Conservation (phyloP, 2,888 invertebrate species). For the Eurois occulta region DNA sequence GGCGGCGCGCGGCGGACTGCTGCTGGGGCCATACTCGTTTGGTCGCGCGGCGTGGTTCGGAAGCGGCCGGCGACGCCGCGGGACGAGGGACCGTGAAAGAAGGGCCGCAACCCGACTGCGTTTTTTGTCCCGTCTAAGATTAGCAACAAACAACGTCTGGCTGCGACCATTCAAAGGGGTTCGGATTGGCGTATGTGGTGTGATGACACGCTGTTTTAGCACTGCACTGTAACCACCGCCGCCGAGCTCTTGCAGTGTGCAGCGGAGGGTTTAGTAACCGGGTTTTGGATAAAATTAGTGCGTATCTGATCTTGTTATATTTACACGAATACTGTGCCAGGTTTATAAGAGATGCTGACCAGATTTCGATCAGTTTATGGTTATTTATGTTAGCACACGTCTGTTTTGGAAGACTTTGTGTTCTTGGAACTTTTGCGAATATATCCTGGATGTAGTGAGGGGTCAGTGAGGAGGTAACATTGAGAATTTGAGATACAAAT, state of each 20-base stretch:
- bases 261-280: slow-evolving; percentile 25
- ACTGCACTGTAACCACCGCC: slow-evolving; percentile 2
- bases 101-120: slow-evolving; percentile 83
- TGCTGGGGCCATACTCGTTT: slow-evolving; percentile 63
- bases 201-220: slow-evolving; percentile 44
- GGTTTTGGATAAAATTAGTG: slow-evolving; percentile 34
- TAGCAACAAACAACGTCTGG: slow-evolving; percentile 84
- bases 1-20: slow-evolving; percentile 84
- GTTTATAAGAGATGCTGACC: slow-evolving; percentile 49
- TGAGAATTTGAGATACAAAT: slow-evolving; percentile 57
- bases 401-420: not conserved
- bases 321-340: slow-evolving; percentile 43
- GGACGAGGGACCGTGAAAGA: slow-evolving; percentile 83
- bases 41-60: slow-evolving; percentile 68
- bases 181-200: slow-evolving; percentile 57
- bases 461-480: slow-evolving; percentile 45
- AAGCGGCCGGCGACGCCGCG: slow-evolving; percentile 67
- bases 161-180: slow-evolving; percentile 76
- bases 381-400: slow-evolving; percentile 32
- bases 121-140: slow-evolving; percentile 87
- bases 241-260: slow-evolving; percentile 20
- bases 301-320: slow-evolving; percentile 24
- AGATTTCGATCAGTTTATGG: slow-evolving; percentile 34
- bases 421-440: slow-evolving; percentile 19
- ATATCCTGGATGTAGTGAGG: slow-evolving; percentile 12